Evolutionary conservation across 2,113 vertebrate genomes (phyloP).

Genomic region (Phrynosoma platyrhinos): DNA sequence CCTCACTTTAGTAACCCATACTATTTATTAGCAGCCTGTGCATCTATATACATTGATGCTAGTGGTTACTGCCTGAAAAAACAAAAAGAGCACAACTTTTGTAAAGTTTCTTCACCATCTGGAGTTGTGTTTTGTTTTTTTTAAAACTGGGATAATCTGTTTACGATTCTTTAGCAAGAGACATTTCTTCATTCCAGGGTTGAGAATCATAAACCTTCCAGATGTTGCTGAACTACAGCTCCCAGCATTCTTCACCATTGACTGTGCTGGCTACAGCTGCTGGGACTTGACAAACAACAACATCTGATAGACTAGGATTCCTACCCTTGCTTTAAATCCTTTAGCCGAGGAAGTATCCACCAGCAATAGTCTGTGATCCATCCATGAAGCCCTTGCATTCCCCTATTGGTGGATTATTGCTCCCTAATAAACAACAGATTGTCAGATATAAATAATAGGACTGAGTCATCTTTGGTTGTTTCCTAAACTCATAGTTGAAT

Average conservation of each 20-base stretch:
- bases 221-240: neutral
- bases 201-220: neutral
- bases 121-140: neutral
- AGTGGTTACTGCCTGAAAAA: neutral
- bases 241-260: too few species aligned
- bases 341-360: neutral
- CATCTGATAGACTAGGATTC: too few species aligned
- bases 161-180: neutral
- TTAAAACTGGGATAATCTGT: neutral
- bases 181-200: neutral
- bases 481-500: neutral
- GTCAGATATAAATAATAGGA: neutral
- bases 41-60: neutral
- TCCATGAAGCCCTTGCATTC: neutral
- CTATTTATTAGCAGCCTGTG: neutral
- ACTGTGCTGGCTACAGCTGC: too few species aligned
- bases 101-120: neutral
- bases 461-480: too few species aligned
- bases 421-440: too few species aligned
- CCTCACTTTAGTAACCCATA: neutral
- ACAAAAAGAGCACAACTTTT: neutral
- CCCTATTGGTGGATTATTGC: too few species aligned
- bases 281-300: too few species aligned
- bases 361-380: neutral
- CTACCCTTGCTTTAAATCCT: too few species aligned